A percentile compares a stretch with the other conserved stretches of the same genome.
phyloP scores from a whole-genome alignment of 35 echinoderm and acorn worm genomes.

The Diadema setosum region DNA sequence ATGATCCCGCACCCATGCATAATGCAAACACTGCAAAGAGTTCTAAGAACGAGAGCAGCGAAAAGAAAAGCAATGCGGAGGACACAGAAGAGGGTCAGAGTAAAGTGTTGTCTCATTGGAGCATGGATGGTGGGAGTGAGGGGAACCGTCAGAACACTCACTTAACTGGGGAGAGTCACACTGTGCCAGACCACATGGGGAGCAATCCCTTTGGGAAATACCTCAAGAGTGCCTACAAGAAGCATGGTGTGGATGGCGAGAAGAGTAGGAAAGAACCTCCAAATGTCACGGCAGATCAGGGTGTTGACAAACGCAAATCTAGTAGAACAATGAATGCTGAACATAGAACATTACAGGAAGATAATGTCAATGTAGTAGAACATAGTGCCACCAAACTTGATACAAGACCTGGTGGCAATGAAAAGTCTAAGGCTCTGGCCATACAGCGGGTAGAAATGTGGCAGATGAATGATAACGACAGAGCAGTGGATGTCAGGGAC shows the following conservation, averaged over 20 bases:
- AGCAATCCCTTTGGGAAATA: not conserved
- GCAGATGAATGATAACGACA: not conserved
- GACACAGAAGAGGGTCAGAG: not conserved
- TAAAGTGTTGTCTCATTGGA: not conserved
- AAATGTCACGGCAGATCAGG: not conserved
- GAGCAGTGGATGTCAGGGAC: not conserved
- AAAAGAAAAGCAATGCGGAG: not conserved
- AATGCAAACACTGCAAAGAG: not conserved
- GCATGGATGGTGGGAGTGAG: not conserved
- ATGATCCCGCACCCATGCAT: not conserved
- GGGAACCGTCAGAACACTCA: not conserved
- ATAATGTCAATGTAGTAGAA: not conserved
- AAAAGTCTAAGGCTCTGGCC: too few species aligned
- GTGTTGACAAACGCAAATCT: not conserved
- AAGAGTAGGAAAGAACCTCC: not conserved
- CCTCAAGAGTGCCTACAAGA: slow-evolving; percentile 25
- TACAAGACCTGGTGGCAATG: too few species aligned
- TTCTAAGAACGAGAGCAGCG: not conserved
- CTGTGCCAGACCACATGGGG: not conserved
- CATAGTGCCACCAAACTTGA: too few species aligned
- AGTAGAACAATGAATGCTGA: not conserved
- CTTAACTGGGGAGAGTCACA: not conserved
- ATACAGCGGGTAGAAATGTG: too few species aligned
- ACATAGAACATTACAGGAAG: not conserved
- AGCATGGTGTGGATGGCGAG: not conserved